Evolutionary conservation across 2,888 invertebrate genomes (phyloP).

Genomic region (Diloba caeruleocephala): DNA sequence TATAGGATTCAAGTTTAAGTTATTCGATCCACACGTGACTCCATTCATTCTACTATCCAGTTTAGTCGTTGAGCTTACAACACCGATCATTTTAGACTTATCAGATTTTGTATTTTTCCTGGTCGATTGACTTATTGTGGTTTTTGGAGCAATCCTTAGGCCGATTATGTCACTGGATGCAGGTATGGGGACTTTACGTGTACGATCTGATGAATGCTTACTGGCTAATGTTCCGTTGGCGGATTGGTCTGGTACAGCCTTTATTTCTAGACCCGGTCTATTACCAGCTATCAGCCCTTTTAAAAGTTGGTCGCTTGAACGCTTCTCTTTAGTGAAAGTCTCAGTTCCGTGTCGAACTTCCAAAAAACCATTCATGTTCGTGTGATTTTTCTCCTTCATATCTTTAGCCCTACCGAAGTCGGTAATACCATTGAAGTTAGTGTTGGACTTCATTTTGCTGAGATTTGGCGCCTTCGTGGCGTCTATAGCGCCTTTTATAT

Average conservation of each 20-base stretch:
- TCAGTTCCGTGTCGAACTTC: conserved; percentile 74
- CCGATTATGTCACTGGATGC: conserved; percentile 66
- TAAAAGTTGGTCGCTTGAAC: conserved; percentile 59
- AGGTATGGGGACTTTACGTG: conserved; percentile 75
- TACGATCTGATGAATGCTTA: conserved; percentile 54
- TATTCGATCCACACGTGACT: conserved; percentile 84
- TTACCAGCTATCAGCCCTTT: conserved; percentile 75
- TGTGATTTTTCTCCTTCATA: conserved; percentile 68
- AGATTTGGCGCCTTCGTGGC: conserved; percentile 66
- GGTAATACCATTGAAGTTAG: conserved; percentile 66
- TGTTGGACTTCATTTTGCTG: conserved; percentile 63
- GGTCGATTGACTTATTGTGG: conserved; percentile 64
- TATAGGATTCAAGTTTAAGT: conserved; percentile 75
- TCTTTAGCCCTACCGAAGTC: conserved; percentile 73
- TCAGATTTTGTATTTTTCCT: conserved; percentile 74
- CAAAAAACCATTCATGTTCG: conserved; percentile 79
- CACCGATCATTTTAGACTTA: conserved; percentile 70
- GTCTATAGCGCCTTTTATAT: conserved; percentile 60
- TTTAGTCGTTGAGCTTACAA: conserved; percentile 84
- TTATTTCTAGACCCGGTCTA: conserved; percentile 66
- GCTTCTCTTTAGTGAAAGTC: conserved; percentile 68
- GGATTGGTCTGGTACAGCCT: conserved; percentile 74
- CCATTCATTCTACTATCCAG: conserved; percentile 84
- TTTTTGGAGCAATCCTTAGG: conserved; percentile 70
- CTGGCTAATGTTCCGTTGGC: conserved; percentile 71